Evolutionary conservation across 2,888 invertebrate genomes (phyloP).

Genomic region (Scaptomyza caliginosa): DNA sequence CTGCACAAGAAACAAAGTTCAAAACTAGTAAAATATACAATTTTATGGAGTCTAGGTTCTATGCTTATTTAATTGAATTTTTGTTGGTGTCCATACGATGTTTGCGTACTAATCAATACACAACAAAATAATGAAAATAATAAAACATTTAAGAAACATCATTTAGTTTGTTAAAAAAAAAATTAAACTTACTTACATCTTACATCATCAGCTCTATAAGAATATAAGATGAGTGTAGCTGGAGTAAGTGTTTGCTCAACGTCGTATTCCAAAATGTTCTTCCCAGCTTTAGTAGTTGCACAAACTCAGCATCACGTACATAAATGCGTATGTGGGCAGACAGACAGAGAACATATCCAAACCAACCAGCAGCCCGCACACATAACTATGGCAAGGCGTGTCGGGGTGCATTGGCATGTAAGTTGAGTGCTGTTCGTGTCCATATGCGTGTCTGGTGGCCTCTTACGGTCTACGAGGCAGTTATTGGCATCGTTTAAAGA

Average conservation of each 20-base stretch:
- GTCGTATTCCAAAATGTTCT: conserved; percentile 13
- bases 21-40: conserved; percentile 18
- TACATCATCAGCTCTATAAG: neutral
- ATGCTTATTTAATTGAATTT: neutral
- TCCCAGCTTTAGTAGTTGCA: conserved; percentile 12
- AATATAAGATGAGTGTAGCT: neutral
- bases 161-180: neutral
- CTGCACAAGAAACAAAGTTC: conserved; percentile 37
- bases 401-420: conserved; percentile 12
- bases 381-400: neutral
- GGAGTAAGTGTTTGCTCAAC: conserved; percentile 2
- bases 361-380: neutral
- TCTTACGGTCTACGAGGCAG: conserved; percentile 35
- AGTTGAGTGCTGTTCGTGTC: conserved; percentile 20
- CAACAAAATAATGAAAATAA: neutral
- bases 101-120: conserved; percentile 6
- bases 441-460: conserved; percentile 23
- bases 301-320: conserved; percentile 15
- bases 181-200: neutral
- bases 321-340: neutral
- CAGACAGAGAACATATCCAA: neutral
- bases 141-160: neutral
- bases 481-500: conserved; percentile 67
- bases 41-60: conserved; percentile 2
- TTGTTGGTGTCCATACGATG: neutral